phyloP scores from a whole-genome alignment of 2,113 vertebrate genomes.

The Camelus bactrianus region DNA sequence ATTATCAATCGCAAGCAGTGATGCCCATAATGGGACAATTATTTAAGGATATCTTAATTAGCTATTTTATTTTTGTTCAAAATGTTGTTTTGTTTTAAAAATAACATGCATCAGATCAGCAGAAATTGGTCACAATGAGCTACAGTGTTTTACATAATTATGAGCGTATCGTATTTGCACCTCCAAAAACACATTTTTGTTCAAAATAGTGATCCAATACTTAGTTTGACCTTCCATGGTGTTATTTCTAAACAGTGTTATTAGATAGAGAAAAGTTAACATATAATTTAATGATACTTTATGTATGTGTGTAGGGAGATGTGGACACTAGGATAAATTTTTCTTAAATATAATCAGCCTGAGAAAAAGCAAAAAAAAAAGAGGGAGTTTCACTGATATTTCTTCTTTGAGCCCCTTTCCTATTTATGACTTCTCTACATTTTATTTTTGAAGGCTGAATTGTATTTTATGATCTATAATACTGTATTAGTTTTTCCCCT shows the following conservation, averaged over 20 bases:
- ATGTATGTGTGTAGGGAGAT: neutral
- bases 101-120: neutral
- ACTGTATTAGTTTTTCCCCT: neutral
- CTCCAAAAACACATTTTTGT: neutral
- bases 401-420: neutral
- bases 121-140: neutral
- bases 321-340: neutral
- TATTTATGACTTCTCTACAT: neutral
- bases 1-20: constrained; percentile 25
- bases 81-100: constrained; percentile 46
- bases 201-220: neutral
- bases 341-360: neutral
- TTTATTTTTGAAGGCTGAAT: neutral
- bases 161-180: constrained; percentile 11
- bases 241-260: neutral
- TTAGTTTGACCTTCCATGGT: neutral
- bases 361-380: neutral
- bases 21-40: constrained; percentile 30
- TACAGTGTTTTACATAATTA: neutral
- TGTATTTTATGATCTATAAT: neutral
- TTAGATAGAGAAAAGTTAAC: neutral
- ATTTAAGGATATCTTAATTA: constrained; percentile 52
- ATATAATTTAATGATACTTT: neutral
- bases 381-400: neutral
- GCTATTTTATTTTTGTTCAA: constrained; percentile 9